Evolutionary conservation across 2,888 invertebrate genomes (phyloP), one percentile per base, ranked within the genome.

Genomic region (Morinoia aosen): DNA sequence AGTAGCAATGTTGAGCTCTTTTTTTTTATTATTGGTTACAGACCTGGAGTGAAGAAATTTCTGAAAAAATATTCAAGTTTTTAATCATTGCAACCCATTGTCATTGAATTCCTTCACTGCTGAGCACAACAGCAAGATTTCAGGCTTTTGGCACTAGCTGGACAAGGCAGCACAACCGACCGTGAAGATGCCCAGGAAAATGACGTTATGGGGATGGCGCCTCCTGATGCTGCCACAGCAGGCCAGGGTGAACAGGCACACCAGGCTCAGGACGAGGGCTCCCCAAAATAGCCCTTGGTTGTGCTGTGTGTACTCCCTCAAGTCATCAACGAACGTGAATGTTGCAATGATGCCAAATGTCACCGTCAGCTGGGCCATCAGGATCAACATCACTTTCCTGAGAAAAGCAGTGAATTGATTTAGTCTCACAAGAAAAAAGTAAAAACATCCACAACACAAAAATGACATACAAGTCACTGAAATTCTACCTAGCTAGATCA

Each of bases 181-280:
- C 0, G 99, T 99, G 97, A 99, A 99, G 16, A 99, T 97, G n/a
- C 98, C 98, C 95, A 99, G 98, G 97, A 99, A 98, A 96, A 99
- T 98, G 97, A 98, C 98, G 97, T 99, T 99, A 97, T 98, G 98
- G 0, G 99, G 99, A 40, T 98, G 98, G 97, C 98, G 98, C 95
- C 99, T 98, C 61, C 99, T 98, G 16, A 97, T 76, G 76, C 95
- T 96, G 39, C 96, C 96, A 95, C 96, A 97, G 95, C 97, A 97
- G 16, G 96, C 96, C 91, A 97, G 95, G 12, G 96, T 96, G n/a
- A 96, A 95, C 58, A 97, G 95, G 95, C 96, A 96, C 10, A 96
- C 96, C 2, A 97, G 57, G 3, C 96, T 96, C 48, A 96, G 96
- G 19, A 58, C 96, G 11, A 96, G 95, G 5, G 96, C 96, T 12